Conservation (phyloP, 1,140 invertebrate genomes). For the Penaeus vannamei region DNA sequence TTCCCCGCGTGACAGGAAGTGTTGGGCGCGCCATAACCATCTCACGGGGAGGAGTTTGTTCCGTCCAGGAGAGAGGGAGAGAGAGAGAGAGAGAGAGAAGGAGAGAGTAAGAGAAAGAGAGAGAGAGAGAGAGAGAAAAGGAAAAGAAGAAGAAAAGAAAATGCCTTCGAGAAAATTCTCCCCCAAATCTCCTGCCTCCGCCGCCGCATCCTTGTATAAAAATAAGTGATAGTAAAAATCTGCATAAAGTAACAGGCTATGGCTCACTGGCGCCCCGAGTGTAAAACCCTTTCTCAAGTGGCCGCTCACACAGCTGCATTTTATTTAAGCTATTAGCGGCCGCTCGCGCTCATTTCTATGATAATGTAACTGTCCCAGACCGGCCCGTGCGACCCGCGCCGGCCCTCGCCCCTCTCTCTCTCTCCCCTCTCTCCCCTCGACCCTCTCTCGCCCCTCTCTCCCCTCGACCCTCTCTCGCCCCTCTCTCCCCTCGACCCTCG, state of each 20-base stretch:
- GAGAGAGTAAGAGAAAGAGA: too few species aligned
- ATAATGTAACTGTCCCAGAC: constrained; percentile 54
- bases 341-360: constrained; percentile 58
- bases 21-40: too few species aligned
- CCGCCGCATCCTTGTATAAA: too few species aligned
- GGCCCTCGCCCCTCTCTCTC: not conserved
- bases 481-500: not conserved
- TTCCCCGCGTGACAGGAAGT: too few species aligned
- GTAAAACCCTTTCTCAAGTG: constrained; percentile 57
- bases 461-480: not conserved
- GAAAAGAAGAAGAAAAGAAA: too few species aligned
- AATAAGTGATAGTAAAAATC: not conserved
- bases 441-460: not conserved
- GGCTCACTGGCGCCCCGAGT: constrained; percentile 37
- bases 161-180: too few species aligned
- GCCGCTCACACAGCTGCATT: constrained; percentile 59
- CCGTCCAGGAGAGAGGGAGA: too few species aligned
- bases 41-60: too few species aligned
- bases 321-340: constrained; percentile 63
- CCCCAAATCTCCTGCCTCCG: not conserved
- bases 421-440: not conserved
- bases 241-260: constrained; percentile 42
- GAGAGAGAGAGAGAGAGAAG: too few species aligned
- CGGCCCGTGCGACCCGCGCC: not conserved
- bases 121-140: too few species aligned